Conservation (phyloP, 1,140 invertebrate species). For the Drosophila ercepeae region DNA sequence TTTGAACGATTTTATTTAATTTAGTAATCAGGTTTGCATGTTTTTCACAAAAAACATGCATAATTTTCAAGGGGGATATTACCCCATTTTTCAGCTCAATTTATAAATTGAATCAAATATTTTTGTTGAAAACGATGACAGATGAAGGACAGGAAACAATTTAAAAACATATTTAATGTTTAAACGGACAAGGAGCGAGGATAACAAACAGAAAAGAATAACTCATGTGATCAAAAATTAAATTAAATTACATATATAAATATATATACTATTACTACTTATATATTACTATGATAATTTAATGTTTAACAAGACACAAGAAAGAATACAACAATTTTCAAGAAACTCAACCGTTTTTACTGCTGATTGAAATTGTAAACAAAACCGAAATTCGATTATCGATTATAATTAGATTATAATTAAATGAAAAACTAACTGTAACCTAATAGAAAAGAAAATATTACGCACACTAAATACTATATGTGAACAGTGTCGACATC, state of each 20-base stretch:
- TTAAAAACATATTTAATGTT: conserved; percentile 47
- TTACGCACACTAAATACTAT: conserved; percentile 10
- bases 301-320: conserved; percentile 41
- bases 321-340: conserved; percentile 5
- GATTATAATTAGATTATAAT: conserved; percentile 42
- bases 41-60: neutral
- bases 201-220: conserved; percentile 39
- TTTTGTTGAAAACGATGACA: conserved; percentile 33
- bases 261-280: conserved; percentile 57
- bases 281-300: conserved; percentile 63
- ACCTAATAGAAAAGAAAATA: conserved; percentile 42
- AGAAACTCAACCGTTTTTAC: conserved; percentile 51
- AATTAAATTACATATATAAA: conserved; percentile 58
- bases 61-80: neutral
- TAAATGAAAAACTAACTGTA: conserved; percentile 49
- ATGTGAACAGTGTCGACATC: conserved; percentile 10
- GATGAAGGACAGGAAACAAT: conserved; percentile 9
- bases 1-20: conserved; percentile 39
- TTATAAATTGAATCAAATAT: conserved; percentile 9
- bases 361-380: conserved; percentile 42
- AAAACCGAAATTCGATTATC: conserved; percentile 53
- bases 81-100: conserved; percentile 17
- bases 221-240: conserved; percentile 79
- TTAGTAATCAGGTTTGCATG: conserved; percentile 28
- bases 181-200: conserved; percentile 22